These are phyloP conservation scores for Drosophila parabipectinata DNA, from an alignment of 1,140 invertebrate genomes.

Conservation along the genomic window DNA sequence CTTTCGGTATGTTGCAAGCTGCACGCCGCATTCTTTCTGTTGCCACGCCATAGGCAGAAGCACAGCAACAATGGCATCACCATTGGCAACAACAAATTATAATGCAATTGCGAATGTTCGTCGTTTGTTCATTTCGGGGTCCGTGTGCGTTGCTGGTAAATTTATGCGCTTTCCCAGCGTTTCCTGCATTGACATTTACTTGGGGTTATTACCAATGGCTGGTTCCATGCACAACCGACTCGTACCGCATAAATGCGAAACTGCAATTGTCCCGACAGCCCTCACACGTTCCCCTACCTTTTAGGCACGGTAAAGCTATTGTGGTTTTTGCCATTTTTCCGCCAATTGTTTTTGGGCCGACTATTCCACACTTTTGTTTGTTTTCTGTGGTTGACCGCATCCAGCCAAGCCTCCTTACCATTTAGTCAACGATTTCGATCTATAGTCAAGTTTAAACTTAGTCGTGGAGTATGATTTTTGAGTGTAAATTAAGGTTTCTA, in stretches of 20 bases:
- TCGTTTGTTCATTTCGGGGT: constrained; percentile 31
- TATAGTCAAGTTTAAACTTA: not conserved
- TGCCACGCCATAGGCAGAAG: too few relatives aligned
- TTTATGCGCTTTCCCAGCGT: constrained; percentile 63
- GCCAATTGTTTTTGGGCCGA: constrained; percentile 58
- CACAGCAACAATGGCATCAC: constrained; percentile 4
- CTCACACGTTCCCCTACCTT: constrained; percentile 24
- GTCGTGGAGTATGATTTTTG: not conserved
- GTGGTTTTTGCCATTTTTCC: constrained; percentile 53
- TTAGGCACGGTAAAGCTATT: constrained; percentile 3
- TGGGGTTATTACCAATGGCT: constrained; percentile 68
- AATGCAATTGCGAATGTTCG: constrained; percentile 69
- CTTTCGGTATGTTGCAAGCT: not conserved
- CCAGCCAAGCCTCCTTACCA: constrained; percentile 9
- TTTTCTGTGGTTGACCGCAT: constrained; percentile 40
- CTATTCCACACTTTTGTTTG: constrained; percentile 58
- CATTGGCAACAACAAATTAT: constrained; percentile 58
- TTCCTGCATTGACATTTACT: constrained; percentile 80
- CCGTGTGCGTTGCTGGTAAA: constrained; percentile 29
- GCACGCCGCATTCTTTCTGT: not conserved
- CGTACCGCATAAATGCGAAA: constrained; percentile 62
- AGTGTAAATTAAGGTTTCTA: too few relatives aligned
- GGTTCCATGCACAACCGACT: constrained; percentile 21
- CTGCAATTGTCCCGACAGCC: constrained; percentile 36
- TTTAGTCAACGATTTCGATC: constrained; percentile 4